phyloP scores from a whole-genome alignment of 1,140 invertebrate species.

The Spodoptera frugiperda region DNA sequence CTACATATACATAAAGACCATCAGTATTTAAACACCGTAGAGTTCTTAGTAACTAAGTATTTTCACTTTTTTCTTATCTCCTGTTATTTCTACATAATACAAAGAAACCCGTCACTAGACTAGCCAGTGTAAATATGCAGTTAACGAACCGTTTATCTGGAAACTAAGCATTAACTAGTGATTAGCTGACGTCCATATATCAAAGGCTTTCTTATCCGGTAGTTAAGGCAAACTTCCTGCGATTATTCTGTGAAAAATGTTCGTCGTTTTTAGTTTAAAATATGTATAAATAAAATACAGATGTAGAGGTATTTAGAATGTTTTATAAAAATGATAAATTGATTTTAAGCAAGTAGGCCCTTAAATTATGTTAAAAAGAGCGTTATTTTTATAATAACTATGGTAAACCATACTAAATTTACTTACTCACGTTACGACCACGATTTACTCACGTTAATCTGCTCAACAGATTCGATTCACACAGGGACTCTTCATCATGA shows the following conservation, averaged over 20 bases:
- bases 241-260: constrained; percentile 13
- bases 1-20: neutral
- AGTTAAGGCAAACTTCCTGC: neutral
- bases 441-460: too few relatives aligned
- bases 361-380: too few relatives aligned
- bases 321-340: too few relatives aligned
- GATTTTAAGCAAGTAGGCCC: too few relatives aligned
- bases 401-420: too few relatives aligned
- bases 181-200: constrained; percentile 14
- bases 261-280: neutral
- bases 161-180: constrained; percentile 6
- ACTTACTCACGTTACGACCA: too few relatives aligned
- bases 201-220: constrained; percentile 33
- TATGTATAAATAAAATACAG: neutral
- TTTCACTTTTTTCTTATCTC: constrained; percentile 22
- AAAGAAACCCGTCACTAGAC: constrained; percentile 5
- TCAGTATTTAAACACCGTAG: neutral
- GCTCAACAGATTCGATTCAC: too few relatives aligned
- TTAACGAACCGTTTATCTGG: constrained; percentile 30
- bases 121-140: constrained; percentile 10
- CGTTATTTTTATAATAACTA: too few relatives aligned
- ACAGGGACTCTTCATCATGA: too few relatives aligned
- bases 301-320: neutral
- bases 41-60: too few relatives aligned
- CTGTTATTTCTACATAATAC: neutral